A percentile compares a stretch with the other conserved stretches of the same genome.
Evolutionary conservation across 2,113 vertebrate genomes (phyloP).

Genomic region (Upupa epops): DNA sequence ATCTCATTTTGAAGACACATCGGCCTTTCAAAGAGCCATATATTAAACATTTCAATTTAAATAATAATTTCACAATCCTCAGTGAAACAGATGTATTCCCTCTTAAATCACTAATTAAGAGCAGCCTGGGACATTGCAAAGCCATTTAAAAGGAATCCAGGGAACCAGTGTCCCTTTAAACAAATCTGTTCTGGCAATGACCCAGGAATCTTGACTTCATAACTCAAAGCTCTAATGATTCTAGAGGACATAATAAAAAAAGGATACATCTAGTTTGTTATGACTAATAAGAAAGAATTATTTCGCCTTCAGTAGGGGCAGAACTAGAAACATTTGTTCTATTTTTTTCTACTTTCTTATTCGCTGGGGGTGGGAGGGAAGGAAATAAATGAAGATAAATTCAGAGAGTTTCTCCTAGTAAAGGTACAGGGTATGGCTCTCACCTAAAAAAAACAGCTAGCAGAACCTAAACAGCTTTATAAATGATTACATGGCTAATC

Average conservation of each 20-base stretch:
- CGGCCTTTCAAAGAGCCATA: conserved; percentile 32
- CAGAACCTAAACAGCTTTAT: conserved; percentile 32
- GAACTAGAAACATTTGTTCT: conserved; percentile 38
- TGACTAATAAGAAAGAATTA: conserved; percentile 19
- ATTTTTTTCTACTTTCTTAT: neutral
- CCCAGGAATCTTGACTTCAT: conserved; percentile 45
- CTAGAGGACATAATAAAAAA: conserved; percentile 20
- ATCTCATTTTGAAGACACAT: conserved; percentile 23
- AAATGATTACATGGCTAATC: neutral
- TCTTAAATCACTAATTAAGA: conserved; percentile 67
- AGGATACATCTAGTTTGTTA: neutral
- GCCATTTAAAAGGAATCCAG: conserved; percentile 56
- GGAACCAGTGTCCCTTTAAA: conserved; percentile 33
- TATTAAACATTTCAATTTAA: conserved; percentile 31
- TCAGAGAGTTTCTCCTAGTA: conserved; percentile 4
- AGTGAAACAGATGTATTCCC: conserved; percentile 48
- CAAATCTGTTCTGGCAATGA: conserved; percentile 56
- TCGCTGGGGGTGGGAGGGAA: neutral
- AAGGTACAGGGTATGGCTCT: neutral
- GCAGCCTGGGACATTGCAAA: conserved; percentile 39
- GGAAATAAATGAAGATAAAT: neutral
- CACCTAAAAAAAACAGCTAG: conserved; percentile 7
- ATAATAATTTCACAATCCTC: conserved; percentile 57
- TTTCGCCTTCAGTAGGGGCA: neutral
- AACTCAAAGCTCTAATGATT: conserved; percentile 62